A percentile compares a stretch with the other conserved stretches of the same genome.
phyloP scores from a whole-genome alignment of 2,113 vertebrate species.

The Numida meleagris region DNA sequence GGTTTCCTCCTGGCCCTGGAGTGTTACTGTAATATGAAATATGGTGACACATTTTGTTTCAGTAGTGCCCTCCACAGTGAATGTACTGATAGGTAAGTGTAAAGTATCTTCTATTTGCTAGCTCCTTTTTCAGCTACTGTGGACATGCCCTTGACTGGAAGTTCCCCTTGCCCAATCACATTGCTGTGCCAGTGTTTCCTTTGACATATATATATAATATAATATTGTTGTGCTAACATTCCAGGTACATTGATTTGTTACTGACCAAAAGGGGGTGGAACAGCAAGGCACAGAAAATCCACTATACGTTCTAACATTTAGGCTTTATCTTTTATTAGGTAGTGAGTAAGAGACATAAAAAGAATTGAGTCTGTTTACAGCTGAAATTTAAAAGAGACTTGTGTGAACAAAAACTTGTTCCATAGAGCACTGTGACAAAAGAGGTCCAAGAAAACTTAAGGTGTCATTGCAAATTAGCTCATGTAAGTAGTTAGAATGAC shows the following conservation, averaged over 20 bases:
- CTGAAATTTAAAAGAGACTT: constrained; percentile 76
- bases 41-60: not conserved
- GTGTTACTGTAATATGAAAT: constrained; percentile 39
- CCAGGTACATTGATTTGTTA: not conserved
- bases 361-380: constrained; percentile 75
- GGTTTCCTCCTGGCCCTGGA: constrained; percentile 21
- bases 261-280: not conserved
- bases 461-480: constrained; percentile 67
- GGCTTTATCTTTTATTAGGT: constrained; percentile 88
- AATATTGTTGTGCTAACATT: not conserved
- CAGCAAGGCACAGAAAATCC: constrained; percentile 77
- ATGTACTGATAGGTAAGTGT: not conserved
- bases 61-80: not conserved
- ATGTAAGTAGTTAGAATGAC: constrained; percentile 76
- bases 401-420: constrained; percentile 77
- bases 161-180: not conserved
- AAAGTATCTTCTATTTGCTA: constrained; percentile 6
- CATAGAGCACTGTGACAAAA: constrained; percentile 77
- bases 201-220: not conserved
- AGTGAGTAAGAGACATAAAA: constrained; percentile 83
- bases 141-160: not conserved
- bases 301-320: constrained; percentile 74
- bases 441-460: constrained; percentile 72
- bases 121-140: constrained; percentile 6
- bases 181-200: constrained; percentile 14